Evolutionary conservation across 2,113 vertebrate species (phyloP), one percentile per base, ranked within the genome.

Genomic region (Corvus hawaiiensis): DNA sequence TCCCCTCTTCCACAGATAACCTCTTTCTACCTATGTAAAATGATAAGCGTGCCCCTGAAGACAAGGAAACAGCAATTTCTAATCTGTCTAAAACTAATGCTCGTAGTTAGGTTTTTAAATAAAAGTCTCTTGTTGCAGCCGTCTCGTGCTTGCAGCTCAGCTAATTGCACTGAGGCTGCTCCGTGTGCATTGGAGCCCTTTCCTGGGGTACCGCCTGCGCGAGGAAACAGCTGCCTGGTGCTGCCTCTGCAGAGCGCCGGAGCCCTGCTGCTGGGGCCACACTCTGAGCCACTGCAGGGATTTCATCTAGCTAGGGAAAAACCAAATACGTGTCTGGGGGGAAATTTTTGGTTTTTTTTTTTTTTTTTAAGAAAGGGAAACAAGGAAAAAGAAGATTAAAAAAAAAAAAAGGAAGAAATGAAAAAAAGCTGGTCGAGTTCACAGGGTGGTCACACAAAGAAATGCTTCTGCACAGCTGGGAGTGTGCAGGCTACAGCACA

Each of bases 21-120:
- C n/a, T 92, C 10, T 82, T 90, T 80, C 69, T 92, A 87, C 82
- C 67, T 46, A 6, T 72, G 81, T 80, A 78, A 77, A 85, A 58
- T 71, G 51, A 74, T 83, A 59, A 79, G 58, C 63, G 41, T 85
- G 76, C 54, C 79, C 71, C 88, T 26, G 61, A 93, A 93, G 94
- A 80, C 72, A 86, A 71, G 91, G 78, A 64, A 93, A 39, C 63
- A 87, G 55, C 73, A 37, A 9, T 92, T 94, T 92, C 67, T 91
- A 55, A 85, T 76, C 69, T 79, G 23, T 67, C 88, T 82, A 21
- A 75, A 66, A 33, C 86, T 56, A 20, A n/a, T 58, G 67, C 73
- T 87, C 64, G 0, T 62, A 27, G 61, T 66, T 79, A 48, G 46
- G 49, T 41, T 73, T 83, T 84, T 51, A 55, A 61, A 73, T 59